Evolutionary conservation across 2,797 vertebrate genomes (phyloP).

Genomic region (Pangasius macronema): DNA sequence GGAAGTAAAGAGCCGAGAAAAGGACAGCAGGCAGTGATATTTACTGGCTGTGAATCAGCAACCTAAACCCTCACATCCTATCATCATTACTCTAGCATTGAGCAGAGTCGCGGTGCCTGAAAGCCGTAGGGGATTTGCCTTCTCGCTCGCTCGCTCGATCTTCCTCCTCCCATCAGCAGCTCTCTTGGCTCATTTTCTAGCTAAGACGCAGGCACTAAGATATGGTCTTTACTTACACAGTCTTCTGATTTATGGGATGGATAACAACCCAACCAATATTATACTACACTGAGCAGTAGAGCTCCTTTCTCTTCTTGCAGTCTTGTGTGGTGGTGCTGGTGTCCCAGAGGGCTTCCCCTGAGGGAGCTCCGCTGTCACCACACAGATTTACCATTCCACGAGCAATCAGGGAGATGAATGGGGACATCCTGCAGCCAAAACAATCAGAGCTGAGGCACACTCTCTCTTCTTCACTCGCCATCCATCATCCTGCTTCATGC

Average conservation of each 20-base stretch:
- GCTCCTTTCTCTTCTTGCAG: conserved; percentile 11
- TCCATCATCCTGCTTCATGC: conserved; percentile 29
- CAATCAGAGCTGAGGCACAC: conserved; percentile 16
- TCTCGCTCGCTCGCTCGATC: not conserved
- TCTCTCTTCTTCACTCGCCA: conserved; percentile 20
- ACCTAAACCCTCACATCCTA: conserved; percentile 36
- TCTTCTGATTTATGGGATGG: conserved; percentile 37
- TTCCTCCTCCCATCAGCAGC: conserved; percentile 15
- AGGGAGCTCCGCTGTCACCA: conserved; percentile 33
- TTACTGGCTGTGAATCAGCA: conserved; percentile 26
- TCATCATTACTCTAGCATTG: conserved; percentile 32
- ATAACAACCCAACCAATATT: not conserved
- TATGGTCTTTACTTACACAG: not conserved
- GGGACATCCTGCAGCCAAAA: conserved; percentile 42
- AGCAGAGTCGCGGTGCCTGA: conserved; percentile 18
- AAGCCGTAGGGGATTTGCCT: conserved; percentile 17
- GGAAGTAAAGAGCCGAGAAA: conserved; percentile 13
- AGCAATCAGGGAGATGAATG: conserved; percentile 41
- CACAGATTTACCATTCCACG: conserved; percentile 47
- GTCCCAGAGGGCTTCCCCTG: conserved; percentile 28
- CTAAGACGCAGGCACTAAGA: not conserved
- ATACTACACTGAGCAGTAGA: not conserved
- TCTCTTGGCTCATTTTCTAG: conserved; percentile 18
- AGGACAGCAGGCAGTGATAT: not conserved
- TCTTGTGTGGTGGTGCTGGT: conserved; percentile 29